These are phyloP conservation scores for Brachylomia viminalis DNA, from an alignment of 2,888 invertebrate genomes.

Conservation along the genomic window DNA sequence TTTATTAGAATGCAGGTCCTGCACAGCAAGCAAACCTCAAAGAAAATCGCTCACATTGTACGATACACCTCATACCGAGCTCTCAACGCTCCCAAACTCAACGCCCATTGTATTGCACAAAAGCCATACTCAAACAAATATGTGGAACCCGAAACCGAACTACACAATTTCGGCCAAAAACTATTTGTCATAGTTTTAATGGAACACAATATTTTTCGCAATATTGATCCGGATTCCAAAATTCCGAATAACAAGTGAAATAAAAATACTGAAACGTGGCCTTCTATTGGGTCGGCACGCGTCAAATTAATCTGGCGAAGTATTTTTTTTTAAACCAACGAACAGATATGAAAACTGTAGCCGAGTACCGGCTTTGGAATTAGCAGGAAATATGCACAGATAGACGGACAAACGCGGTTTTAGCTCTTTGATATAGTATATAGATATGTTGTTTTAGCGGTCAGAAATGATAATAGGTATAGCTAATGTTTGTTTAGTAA, in stretches of 20 bases:
- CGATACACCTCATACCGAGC: not conserved
- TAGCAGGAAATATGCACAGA: slow-evolving; percentile 13
- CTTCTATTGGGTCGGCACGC: not conserved
- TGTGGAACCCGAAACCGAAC: slow-evolving; percentile 34
- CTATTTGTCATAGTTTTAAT: slow-evolving; percentile 16
- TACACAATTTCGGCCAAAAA: slow-evolving; percentile 29
- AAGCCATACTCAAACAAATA: slow-evolving; percentile 50
- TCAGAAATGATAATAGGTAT: not conserved
- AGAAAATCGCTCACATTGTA: slow-evolving; percentile 46
- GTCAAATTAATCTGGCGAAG: slow-evolving; percentile 27
- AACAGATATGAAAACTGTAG: slow-evolving; percentile 15
- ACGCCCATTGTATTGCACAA: slow-evolving; percentile 47
- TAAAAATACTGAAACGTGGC: not conserved
- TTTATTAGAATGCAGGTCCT: slow-evolving; percentile 25
- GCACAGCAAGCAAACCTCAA: slow-evolving; percentile 27
- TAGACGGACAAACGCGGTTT: slow-evolving; percentile 19
- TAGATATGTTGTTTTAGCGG: not conserved
- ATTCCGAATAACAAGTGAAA: slow-evolving; percentile 14
- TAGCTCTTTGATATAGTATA: slow-evolving; percentile 18
- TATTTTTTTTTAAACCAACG: slow-evolving; percentile 15
- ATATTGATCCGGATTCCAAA: slow-evolving; percentile 1
- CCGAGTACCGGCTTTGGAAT: not conserved
- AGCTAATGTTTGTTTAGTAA: not conserved
- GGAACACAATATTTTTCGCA: slow-evolving; percentile 18
- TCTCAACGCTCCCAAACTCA: slow-evolving; percentile 15